phyloP scores from a whole-genome alignment of 2,797 vertebrate genomes.

The Molothrus aeneus region DNA sequence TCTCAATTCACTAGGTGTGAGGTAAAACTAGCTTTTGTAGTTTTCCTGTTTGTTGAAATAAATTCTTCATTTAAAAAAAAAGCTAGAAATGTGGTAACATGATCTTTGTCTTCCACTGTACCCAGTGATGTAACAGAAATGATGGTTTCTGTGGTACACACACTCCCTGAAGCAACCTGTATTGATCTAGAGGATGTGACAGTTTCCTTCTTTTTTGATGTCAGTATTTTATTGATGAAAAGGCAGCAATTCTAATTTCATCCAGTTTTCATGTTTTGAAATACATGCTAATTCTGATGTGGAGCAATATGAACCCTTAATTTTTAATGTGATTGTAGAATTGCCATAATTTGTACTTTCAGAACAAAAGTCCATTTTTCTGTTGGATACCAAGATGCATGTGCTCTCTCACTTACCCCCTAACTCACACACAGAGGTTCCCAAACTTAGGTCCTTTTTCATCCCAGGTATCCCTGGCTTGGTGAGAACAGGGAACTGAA shows the following conservation, averaged over 20 bases:
- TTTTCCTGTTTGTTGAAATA: not conserved
- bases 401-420: not conserved
- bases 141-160: not conserved
- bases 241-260: not conserved
- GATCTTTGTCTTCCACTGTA: not conserved
- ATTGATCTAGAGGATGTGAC: not conserved
- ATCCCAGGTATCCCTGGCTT: not conserved
- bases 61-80: not conserved
- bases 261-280: not conserved
- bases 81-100: not conserved
- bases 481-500: not conserved
- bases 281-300: not conserved
- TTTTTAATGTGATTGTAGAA: not conserved
- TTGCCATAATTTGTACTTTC: not conserved
- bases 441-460: not conserved
- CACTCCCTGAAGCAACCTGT: not conserved
- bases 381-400: not conserved
- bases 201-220: not conserved
- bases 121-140: not conserved
- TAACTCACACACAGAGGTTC: not conserved
- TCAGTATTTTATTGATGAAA: not conserved
- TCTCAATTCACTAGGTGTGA: not conserved
- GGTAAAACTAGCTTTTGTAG: not conserved
- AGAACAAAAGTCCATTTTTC: not conserved
- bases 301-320: not conserved